Base-by-base conservation (phyloP, 2,888 invertebrate genomes). In the Dysmachus trigonus region DNA sequence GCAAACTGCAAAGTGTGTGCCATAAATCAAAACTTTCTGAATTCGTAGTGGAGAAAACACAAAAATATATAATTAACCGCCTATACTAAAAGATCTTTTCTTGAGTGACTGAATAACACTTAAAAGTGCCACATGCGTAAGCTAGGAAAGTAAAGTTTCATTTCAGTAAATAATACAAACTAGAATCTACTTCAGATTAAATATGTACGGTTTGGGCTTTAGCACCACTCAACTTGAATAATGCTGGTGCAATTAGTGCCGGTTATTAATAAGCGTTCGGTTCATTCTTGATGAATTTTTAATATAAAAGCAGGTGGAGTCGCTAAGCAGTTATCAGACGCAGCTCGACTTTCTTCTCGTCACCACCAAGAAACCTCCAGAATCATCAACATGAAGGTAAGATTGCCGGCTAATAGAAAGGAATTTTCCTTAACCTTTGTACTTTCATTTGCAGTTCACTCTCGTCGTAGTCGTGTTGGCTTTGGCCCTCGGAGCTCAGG, bases 401-500 rank as follows among this genome's bases (percentile, higher is more conserved):
- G 22, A 62, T 62, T n/a, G 6, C 22, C 33, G 27, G n/a, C n/a
- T n/a, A 76, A 31, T 22, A 22, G 22, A 41, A 30, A n/a, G 4
- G 10, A 2, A 7, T 2, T 72, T 72, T 31, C 33, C 3, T n/a
- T 47, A 47, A n/a, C 47, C 15, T 47, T 47, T 6, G n/a, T 5
- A 47, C n/a, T n/a, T n/a, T n/a, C n/a, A 6, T 22, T 89, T 88
- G 1, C 85, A 91, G 90, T 91, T 90, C 90, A 88, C 89, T 87
- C 86, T 90, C 31, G 90, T 90, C 90, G 88, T 91, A 91, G 91
- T 91, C 91, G 89, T 91, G 90, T 89, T 92, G 90, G 91, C 90
- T 86, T 89, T 92, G 53, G 90, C 90, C 88, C 88, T 90, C 88
- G 90, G 90, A 88, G 91, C 90, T 79, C 91, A 91, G 88, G 90